A percentile compares a stretch with the other conserved stretches of the same genome.
These are phyloP conservation scores for Manis javanica DNA, from an alignment of 2,797 vertebrate genomes.

Conservation along the genomic window DNA sequence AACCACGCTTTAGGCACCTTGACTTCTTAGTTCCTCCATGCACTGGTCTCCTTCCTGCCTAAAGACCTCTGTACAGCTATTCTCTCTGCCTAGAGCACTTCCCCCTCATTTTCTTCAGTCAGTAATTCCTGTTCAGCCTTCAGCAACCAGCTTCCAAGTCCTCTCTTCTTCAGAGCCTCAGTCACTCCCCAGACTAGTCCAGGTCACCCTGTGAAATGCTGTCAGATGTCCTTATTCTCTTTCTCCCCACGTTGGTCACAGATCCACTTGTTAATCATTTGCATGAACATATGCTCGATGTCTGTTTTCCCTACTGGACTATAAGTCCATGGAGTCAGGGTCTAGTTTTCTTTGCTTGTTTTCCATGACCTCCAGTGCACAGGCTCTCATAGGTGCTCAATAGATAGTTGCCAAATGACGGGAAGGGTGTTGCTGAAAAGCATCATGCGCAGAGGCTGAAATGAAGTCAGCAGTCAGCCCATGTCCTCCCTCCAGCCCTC, in stretches of 20 bases:
- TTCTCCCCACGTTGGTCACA: not conserved
- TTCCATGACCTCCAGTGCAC: not conserved
- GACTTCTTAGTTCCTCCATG: not conserved
- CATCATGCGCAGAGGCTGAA: not conserved
- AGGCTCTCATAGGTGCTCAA: not conserved
- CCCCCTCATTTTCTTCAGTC: not conserved
- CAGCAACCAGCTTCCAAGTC: not conserved
- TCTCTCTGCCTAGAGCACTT: not conserved
- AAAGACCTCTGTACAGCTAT: not conserved
- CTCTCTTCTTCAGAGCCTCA: not conserved
- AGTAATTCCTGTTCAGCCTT: not conserved
- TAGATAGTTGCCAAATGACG: not conserved
- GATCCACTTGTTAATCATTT: not conserved
- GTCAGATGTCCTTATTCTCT: not conserved
- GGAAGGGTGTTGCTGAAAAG: not conserved
- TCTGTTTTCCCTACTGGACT: not conserved
- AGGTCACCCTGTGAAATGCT: not conserved
- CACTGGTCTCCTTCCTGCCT: not conserved
- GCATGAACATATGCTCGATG: not conserved
- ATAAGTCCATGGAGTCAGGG: not conserved
- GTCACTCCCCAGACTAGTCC: not conserved
- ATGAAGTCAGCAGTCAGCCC: not conserved
- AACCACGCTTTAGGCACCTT: not conserved
- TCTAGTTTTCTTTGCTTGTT: not conserved
- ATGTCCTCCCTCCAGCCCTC: not conserved